Evolutionary conservation across 2,113 vertebrate genomes (phyloP).

Genomic region (Cricetomys ansorgei): DNA sequence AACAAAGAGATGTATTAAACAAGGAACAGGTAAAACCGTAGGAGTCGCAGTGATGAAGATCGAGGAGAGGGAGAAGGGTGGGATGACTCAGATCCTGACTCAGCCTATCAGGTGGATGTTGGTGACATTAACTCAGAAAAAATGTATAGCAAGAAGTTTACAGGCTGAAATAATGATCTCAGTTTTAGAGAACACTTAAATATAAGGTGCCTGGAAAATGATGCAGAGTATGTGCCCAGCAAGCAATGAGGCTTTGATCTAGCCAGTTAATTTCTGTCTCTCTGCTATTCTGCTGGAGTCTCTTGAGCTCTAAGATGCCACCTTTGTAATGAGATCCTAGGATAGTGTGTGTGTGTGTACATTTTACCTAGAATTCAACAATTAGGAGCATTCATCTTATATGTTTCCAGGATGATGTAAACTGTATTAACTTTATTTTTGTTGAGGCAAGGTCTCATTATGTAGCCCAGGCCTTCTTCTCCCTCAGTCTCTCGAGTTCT

Average conservation of each 20-base stretch:
- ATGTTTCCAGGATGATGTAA: neutral
- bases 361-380: neutral
- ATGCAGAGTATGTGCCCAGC: neutral
- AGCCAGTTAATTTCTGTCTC: neutral
- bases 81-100: slow-evolving; percentile 47
- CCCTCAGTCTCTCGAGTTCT: neutral
- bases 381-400: neutral
- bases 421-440: neutral
- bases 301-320: slow-evolving; percentile 37
- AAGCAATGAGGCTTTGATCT: neutral
- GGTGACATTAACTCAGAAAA: slow-evolving; percentile 38
- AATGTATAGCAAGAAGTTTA: neutral
- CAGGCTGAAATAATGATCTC: slow-evolving; percentile 36
- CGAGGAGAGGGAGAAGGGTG: neutral
- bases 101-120: neutral
- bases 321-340: neutral
- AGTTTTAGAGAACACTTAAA: slow-evolving; percentile 38
- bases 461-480: neutral
- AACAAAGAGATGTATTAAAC: neutral
- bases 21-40: neutral
- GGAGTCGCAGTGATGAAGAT: neutral
- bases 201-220: slow-evolving; percentile 30
- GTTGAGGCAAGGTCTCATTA: neutral
- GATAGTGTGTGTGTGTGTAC: neutral
- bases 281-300: neutral